Evolutionary conservation across 2,113 vertebrate species (phyloP).

Genomic region (Melanostigma gelatinosum): DNA sequence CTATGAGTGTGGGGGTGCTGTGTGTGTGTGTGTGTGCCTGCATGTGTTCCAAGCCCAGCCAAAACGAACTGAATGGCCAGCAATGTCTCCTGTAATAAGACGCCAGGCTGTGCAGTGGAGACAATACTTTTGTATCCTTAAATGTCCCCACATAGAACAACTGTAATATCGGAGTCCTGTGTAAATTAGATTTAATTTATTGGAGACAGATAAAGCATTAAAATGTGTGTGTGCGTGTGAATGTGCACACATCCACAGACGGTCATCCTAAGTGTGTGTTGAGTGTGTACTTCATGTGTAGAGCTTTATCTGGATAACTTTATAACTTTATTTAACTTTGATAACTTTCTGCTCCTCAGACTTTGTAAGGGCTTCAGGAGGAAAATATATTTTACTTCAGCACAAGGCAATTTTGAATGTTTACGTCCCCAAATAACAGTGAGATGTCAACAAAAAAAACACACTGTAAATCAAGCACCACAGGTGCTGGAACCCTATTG

Average conservation of each 20-base stretch:
- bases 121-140: slow-evolving; percentile 62
- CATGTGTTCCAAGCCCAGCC: slow-evolving; percentile 18
- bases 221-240: slow-evolving; percentile 45
- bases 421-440: slow-evolving; percentile 42
- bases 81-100: slow-evolving; percentile 66
- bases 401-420: slow-evolving; percentile 28
- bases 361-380: slow-evolving; percentile 21
- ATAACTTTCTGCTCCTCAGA: slow-evolving; percentile 44
- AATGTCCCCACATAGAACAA: slow-evolving; percentile 61
- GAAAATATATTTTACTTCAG: slow-evolving; percentile 18
- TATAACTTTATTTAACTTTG: slow-evolving; percentile 61
- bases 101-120: slow-evolving; percentile 56
- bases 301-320: slow-evolving; percentile 49
- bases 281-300: slow-evolving; percentile 34
- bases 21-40: slow-evolving; percentile 35
- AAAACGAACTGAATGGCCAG: slow-evolving; percentile 62
- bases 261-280: slow-evolving; percentile 39
- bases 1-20: slow-evolving; percentile 59
- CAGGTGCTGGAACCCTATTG: slow-evolving; percentile 24
- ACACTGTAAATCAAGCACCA: slow-evolving; percentile 37
- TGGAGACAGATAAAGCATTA: slow-evolving; percentile 62
- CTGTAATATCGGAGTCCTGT: slow-evolving; percentile 67
- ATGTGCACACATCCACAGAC: neutral
- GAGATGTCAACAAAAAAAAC: slow-evolving; percentile 47
- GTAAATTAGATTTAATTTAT: slow-evolving; percentile 74